Evolutionary conservation across 2,888 invertebrate genomes (phyloP).

Genomic region (Agriopis aurantiaria): DNA sequence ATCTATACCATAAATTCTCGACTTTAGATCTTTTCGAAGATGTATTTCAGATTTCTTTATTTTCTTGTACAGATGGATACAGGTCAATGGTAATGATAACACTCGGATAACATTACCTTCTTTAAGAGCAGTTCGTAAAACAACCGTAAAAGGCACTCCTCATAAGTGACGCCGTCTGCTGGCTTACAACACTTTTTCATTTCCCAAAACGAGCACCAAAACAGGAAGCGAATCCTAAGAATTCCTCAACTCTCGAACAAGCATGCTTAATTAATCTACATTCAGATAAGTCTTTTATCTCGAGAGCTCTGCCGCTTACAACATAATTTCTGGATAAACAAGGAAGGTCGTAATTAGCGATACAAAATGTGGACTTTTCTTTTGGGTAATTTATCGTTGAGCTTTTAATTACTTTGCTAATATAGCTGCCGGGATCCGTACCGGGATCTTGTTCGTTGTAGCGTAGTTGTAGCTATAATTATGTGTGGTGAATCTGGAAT

Average conservation of each 20-base stretch:
- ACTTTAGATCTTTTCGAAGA: too few relatives aligned
- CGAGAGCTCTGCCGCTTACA: constrained; percentile 37
- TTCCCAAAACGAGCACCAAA: not conserved
- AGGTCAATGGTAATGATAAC: too few relatives aligned
- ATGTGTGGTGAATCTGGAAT: not conserved
- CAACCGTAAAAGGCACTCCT: too few relatives aligned
- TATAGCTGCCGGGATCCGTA: constrained; percentile 13
- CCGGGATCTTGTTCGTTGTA: constrained; percentile 9
- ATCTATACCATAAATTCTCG: too few relatives aligned
- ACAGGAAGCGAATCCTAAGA: not conserved
- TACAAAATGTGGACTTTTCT: constrained; percentile 39
- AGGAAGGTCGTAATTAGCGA: constrained; percentile 43
- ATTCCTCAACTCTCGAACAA: constrained; percentile 12
- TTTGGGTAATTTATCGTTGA: constrained; percentile 33
- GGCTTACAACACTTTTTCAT: not conserved
- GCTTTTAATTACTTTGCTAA: constrained; percentile 34
- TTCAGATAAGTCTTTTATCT: constrained; percentile 40
- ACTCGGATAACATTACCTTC: too few relatives aligned
- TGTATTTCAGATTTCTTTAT: too few relatives aligned
- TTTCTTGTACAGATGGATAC: too few relatives aligned
- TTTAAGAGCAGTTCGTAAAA: too few relatives aligned
- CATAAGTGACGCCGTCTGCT: not conserved
- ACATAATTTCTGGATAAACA: constrained; percentile 39
- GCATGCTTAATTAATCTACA: constrained; percentile 41
- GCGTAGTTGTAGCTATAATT: not conserved